Evolutionary conservation across 2,888 invertebrate species (phyloP), one percentile per base, ranked within the genome.

Genomic region (Tortricodes alternella): DNA sequence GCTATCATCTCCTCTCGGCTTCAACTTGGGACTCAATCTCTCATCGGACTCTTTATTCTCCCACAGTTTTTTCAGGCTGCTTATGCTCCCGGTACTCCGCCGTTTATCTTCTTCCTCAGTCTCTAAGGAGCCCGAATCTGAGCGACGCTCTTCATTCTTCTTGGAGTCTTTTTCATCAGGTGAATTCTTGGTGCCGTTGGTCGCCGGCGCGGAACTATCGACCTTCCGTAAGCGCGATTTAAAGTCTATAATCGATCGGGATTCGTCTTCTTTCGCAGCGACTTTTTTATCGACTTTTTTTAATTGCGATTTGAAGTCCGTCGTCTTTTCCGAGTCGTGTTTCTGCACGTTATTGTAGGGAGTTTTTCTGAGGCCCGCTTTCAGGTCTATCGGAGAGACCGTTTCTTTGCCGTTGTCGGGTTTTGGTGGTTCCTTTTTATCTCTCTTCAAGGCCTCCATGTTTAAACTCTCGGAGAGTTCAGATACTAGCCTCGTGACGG

Each of bases 21-120:
- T 87, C 66, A 94, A 83, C 76, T 95, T 95, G 0, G 94, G 94
- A 70, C 94, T 94, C 37, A 94, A 79, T 58, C 94, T 93, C 43
- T 93, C 90, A 62, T 91, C 92, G 2, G 83, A 81, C 77, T 95
- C 95, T 76, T 95, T 96, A 64, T 94, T 95, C 85, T 98, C 98
- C 98, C 98, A 98, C 62, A 98, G 89, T 82, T 96, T 96, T 81
- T 97, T 97, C 71, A 98, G 91, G 82, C 96, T 97, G 79, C 95
- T 97, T 74, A 98, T 98, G 86, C 97, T 97, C 61, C 97, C 97
- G 44, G 97, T 97, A 82, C 97, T 97, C 65, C 96, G 95, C 9
- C 97, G 92, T 80, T 97, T 97, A 77, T 96, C 96, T 48, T 96
- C 96, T 11, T 93, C 93, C 46, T 95, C 95, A 6, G 68, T 83